Base-by-base conservation (phyloP, 2,797 vertebrate species). In the Sebastes nivosus region DNA sequence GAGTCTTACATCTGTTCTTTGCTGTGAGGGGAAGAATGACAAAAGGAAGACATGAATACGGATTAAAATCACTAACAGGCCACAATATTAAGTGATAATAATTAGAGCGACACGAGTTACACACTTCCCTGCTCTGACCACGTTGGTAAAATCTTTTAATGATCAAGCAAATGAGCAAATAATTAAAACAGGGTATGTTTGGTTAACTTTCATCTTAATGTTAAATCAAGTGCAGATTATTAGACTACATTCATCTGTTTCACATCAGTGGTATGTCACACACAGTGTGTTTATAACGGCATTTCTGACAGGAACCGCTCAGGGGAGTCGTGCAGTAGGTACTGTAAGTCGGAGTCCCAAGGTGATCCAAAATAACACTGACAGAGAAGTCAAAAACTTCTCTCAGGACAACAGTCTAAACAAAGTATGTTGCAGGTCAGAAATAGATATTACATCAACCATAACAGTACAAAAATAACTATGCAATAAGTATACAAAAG, bases 1-100 rank as follows among this genome's bases (percentile, higher is more conserved):
- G 91, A 99, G 96, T 74, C 98, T 95, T 4, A 99, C 98, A 88
- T 99, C 99, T 52, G 99, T 99, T 93, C 98, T 97, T 99, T 99
- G 99, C 99, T 99, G 92, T 50, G 77, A 91, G 74, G 54, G 12
- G 16, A 70, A 78, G 50, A 85, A 71, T 14, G 63, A 64, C 25
- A 22, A 76, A 50, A 25, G 12, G 13, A 88, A 25, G 36, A 81
- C 25, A 76, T 55, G 12, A 78, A 78, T 8, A 54, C 1, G 42
- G 29, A 6, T 63, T 63, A 8, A 72, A 75, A 65, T 72, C 11
- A 34, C 10, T n/a, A 75, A 52, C 13, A 81, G 36, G 8, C 29
- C 36, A 66, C 12, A 68, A 58, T 38, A 11, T 16, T 2, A 71
- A 54, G 22, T 50, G 46, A 1, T 22, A 8, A 72, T 30, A 59